Conservation (phyloP, 2,113 vertebrate species). For the Manacus vitellinus region DNA sequence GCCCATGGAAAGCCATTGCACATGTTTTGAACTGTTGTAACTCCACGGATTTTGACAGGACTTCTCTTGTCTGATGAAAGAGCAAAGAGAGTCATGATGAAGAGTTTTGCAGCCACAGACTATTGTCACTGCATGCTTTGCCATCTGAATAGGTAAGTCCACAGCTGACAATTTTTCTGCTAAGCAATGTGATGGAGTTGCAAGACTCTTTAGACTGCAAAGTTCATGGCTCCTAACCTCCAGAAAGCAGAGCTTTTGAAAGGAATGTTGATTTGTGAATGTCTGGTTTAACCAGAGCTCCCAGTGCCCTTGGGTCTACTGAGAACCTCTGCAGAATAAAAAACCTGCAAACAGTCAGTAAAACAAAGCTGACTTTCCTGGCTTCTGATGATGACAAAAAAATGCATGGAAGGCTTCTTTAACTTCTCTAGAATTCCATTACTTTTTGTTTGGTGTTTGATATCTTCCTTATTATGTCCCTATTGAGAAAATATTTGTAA, state of each 20-base stretch:
- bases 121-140: neutral
- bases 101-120: neutral
- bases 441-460: neutral
- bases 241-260: neutral
- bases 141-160: neutral
- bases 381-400: neutral
- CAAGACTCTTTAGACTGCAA: neutral
- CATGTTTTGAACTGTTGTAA: neutral
- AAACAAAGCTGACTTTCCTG: neutral
- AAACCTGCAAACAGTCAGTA: neutral
- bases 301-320: neutral
- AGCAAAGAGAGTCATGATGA: neutral
- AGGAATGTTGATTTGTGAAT: neutral
- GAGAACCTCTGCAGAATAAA: neutral
- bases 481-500: neutral
- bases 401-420: neutral
- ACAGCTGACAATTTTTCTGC: neutral
- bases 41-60: neutral
- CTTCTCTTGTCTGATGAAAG: neutral
- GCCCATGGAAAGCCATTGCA: neutral
- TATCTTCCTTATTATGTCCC: neutral
- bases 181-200: neutral
- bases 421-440: neutral
- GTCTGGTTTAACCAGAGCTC: neutral
- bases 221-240: neutral